Evolutionary conservation across 2,888 invertebrate genomes (phyloP).

Genomic region (Callimorpha dominula): DNA sequence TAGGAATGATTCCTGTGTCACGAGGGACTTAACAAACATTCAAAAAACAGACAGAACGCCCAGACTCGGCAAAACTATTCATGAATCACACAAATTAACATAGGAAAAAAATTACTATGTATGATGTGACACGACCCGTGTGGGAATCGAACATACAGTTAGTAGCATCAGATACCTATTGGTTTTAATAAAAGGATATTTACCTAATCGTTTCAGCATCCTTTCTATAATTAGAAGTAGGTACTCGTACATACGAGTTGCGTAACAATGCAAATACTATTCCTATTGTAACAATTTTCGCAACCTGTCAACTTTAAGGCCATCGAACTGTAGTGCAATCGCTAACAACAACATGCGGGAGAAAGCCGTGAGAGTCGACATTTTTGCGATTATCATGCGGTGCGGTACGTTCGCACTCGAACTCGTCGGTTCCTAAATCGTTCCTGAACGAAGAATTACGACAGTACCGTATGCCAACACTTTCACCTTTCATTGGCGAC

Average conservation of each 20-base stretch:
- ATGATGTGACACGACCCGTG: too few relatives aligned
- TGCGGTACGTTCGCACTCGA: slow-evolving; percentile 5
- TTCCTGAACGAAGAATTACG: slow-evolving; percentile 10
- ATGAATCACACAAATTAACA: too few relatives aligned
- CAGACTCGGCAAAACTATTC: too few relatives aligned
- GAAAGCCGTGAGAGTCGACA: slow-evolving; percentile 60
- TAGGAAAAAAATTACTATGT: too few relatives aligned
- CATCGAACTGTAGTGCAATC: slow-evolving; percentile 15
- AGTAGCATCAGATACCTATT: not conserved
- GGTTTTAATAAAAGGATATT: not conserved
- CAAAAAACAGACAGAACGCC: too few relatives aligned
- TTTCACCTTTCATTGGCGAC: slow-evolving; percentile 53
- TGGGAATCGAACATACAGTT: too few relatives aligned
- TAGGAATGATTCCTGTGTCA: too few relatives aligned
- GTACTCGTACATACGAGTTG: not conserved
- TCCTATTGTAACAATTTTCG: slow-evolving; percentile 24
- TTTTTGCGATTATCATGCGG: slow-evolving; percentile 22
- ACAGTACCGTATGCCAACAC: slow-evolving; percentile 36
- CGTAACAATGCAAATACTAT: not conserved
- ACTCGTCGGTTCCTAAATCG: slow-evolving; percentile 10
- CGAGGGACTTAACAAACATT: too few relatives aligned
- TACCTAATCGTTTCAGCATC: not conserved
- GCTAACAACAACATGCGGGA: slow-evolving; percentile 29
- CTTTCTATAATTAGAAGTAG: not conserved
- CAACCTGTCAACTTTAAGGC: slow-evolving; percentile 20